Evolutionary conservation across 1,140 invertebrate genomes (phyloP), one percentile per base, ranked within the genome.

Genomic region (Orius laevigatus): DNA sequence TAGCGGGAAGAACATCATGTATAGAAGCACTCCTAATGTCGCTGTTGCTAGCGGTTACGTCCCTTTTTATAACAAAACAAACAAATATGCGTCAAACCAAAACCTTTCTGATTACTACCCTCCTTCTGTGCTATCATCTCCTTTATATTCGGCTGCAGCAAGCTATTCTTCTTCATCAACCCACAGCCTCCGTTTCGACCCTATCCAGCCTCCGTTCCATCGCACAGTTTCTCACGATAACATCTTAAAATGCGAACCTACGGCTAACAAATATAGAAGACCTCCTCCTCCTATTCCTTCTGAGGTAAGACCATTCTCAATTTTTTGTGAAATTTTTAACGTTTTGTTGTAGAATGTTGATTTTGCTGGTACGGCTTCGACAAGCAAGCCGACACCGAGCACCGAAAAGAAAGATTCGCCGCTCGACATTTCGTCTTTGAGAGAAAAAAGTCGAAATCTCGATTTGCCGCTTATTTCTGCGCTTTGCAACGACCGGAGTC

Each of bases 401-500:
- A 38, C 19, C 5, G 62, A 40, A 20, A 47, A 47, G 19, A 35
- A 47, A 11, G 62, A 67, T 20, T 64, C 65, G 12, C 67, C 79
- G 58, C 63, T 88, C 55, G 84, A 87, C 60, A 86, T 88, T 51
- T 76, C 77, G 52, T 77, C 79, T 36, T 65, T 91, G 34, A 70
- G 85, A 25, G 84, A 89, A 63, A 85, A 88, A 66, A 88, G 84
- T 65, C 78, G 81, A 53, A 82, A 88, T 57, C 64, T 90, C 53
- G 86, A 91, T 64, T 66, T 92, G 58, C 87, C 87, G 11, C 65
- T 92, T 20, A 89, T 92, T 58, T 81, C 84, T 34, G 87, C 87
- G 3, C 66, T 92, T 42, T 92, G 86, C 65, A 90, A 90, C 60
- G 87, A 92, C 63, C 72, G 80, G 20, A 84, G 84, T 34, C 65